phyloP scores from a whole-genome alignment of 2,797 vertebrate species.

The Epinephelus coioides region DNA sequence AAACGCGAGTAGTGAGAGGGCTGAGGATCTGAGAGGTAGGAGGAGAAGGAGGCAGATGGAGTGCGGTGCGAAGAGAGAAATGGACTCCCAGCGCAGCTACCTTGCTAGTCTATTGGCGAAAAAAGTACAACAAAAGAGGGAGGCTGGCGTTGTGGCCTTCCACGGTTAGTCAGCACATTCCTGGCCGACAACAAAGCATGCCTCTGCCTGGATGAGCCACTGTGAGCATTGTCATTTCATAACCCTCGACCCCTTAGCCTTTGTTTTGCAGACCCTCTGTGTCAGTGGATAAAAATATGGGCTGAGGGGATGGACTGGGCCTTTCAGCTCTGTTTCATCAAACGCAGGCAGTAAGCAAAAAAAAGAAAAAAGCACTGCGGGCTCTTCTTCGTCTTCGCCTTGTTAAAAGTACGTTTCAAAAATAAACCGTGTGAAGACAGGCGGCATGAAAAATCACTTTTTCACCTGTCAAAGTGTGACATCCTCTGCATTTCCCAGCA shows the following conservation, averaged over 20 bases:
- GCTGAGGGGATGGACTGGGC: conserved; percentile 64
- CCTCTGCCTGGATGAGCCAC: conserved; percentile 76
- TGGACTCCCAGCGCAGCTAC: conserved; percentile 48
- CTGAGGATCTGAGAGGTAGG: conserved; percentile 1
- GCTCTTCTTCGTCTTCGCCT: conserved; percentile 30
- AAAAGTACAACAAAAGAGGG: conserved; percentile 74
- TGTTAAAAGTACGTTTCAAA: conserved; percentile 14
- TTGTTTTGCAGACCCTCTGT: conserved; percentile 74
- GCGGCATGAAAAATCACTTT: conserved; percentile 13
- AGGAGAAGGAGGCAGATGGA: conserved; percentile 30
- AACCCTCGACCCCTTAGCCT: conserved; percentile 73
- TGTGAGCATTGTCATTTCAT: conserved; percentile 79
- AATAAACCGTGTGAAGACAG: conserved; percentile 5
- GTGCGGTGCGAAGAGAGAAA: conserved; percentile 11
- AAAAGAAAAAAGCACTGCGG: conserved; percentile 13
- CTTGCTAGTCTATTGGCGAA: conserved; percentile 64
- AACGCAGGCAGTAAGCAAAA: conserved; percentile 40
- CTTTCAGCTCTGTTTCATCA: conserved; percentile 71
- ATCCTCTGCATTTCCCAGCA: conserved; percentile 9
- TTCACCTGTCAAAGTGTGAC: conserved; percentile 24
- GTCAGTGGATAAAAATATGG: conserved; percentile 74
- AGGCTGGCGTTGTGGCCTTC: conserved; percentile 78
- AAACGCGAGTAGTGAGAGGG: conserved; percentile 28
- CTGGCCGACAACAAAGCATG: conserved; percentile 83
- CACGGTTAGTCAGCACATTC: conserved; percentile 87